phyloP scores from a whole-genome alignment of 2,888 invertebrate species.

The Plebejus melissa region DNA sequence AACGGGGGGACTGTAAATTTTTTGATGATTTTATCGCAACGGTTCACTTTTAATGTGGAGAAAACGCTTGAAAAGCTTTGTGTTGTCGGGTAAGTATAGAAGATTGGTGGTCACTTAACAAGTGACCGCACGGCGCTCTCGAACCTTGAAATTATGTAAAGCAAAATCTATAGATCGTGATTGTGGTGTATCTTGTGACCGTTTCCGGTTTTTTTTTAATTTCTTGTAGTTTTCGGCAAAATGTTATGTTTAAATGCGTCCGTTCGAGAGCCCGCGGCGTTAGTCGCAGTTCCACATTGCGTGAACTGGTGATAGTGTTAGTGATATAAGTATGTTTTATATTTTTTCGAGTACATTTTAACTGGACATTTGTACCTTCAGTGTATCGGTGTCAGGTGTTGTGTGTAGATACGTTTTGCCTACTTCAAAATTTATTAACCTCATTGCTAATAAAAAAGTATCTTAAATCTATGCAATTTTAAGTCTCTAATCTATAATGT shows the following conservation, averaged over 20 bases:
- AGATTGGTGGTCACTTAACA: conserved; percentile 3
- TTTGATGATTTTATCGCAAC: conserved; percentile 15
- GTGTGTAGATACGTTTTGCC: conserved; percentile 26
- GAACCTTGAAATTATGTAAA: background rate
- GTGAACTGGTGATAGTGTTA: conserved; percentile 53
- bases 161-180: background rate
- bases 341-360: conserved; percentile 39
- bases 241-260: background rate
- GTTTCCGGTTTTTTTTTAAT: background rate
- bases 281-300: conserved; percentile 43
- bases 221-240: background rate
- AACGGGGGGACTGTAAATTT: background rate
- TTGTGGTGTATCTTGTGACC: background rate
- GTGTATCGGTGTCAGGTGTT: conserved; percentile 26
- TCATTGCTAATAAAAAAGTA: background rate
- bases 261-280: background rate
- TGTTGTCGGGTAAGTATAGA: conserved; percentile 17
- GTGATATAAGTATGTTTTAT: conserved; percentile 37
- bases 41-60: background rate
- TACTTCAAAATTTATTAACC: conserved; percentile 8
- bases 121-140: conserved; percentile 1
- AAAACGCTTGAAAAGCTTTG: conserved; percentile 13
- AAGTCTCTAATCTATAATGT: background rate
- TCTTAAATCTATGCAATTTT: background rate
- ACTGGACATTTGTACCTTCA: conserved; percentile 33